Percentiles rank a stretch among this genome's conserved stretches.
These are phyloP conservation scores for Protobothrops mucrosquamatus DNA, from an alignment of 2,113 vertebrate species.

Conservation along the genomic window DNA sequence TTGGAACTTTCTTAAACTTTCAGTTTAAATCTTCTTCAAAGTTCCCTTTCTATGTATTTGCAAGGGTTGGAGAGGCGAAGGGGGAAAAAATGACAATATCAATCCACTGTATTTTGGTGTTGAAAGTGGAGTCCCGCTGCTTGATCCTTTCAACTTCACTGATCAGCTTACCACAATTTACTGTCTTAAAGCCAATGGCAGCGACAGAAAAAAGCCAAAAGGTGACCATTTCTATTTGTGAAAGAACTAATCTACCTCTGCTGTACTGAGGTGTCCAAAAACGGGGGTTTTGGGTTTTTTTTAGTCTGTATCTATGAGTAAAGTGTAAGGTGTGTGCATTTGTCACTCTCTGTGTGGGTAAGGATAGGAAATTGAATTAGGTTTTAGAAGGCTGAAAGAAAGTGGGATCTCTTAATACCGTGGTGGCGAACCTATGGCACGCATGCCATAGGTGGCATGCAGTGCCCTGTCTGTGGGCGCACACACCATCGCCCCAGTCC, in stretches of 20 bases:
- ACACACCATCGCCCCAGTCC: too few relatives aligned
- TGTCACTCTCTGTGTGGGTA: neutral
- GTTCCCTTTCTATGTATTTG: neutral
- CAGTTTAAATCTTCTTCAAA: constrained; percentile 2
- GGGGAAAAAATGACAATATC: neutral
- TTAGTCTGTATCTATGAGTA: neutral
- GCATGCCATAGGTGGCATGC: too few relatives aligned
- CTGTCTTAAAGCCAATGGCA: constrained; percentile 5
- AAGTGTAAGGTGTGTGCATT: neutral
- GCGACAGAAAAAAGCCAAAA: neutral
- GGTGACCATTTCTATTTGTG: neutral
- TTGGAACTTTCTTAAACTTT: neutral
- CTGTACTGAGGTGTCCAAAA: neutral
- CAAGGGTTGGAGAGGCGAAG: neutral
- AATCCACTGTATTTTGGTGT: constrained; percentile 4
- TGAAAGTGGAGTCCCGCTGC: constrained; percentile 2
- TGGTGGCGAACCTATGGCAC: too few relatives aligned
- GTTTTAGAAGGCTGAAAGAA: neutral
- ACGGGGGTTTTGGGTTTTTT: neutral
- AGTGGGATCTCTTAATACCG: neutral
- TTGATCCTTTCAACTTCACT: neutral
- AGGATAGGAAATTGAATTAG: neutral
- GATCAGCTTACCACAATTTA: constrained; percentile 11
- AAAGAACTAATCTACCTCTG: neutral
- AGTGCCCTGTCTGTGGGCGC: too few relatives aligned